These are phyloP conservation scores for Henricia sp. DNA, from an alignment of 53 echinoderm and acorn worm genomes.

Conservation along the genomic window DNA sequence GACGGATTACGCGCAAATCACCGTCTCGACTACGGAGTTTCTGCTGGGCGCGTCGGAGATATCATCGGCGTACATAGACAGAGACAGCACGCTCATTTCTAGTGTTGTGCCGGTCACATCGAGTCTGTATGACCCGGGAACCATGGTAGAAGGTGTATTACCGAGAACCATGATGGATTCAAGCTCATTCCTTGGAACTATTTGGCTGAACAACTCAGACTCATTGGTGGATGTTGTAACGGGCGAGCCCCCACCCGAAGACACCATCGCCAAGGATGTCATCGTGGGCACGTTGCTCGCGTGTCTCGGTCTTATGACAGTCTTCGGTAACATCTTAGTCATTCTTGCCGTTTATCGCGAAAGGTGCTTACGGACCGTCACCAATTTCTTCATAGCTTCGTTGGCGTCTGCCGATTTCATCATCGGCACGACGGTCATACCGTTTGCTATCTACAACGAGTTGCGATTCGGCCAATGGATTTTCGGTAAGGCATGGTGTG, in stretches of 20 bases:
- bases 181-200: conserved; percentile 6
- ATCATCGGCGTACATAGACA: neutral
- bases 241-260: conserved; percentile 5
- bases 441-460: conserved; percentile 65
- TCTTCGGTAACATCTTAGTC: conserved; percentile 69
- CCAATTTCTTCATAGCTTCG: conserved; percentile 71
- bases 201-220: conserved; percentile 32
- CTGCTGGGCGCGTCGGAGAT: conserved; percentile 9
- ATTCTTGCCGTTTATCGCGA: conserved; percentile 66
- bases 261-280: conserved; percentile 54
- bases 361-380: conserved; percentile 48
- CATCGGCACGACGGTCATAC: conserved; percentile 56
- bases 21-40: conserved; percentile 27
- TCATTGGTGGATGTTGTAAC: conserved; percentile 32
- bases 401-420: conserved; percentile 67
- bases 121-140: conserved; percentile 15
- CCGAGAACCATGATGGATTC: conserved; percentile 48
- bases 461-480: conserved; percentile 61
- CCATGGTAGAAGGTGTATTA: neutral
- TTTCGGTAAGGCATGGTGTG: conserved; percentile 67
- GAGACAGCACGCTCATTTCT: conserved; percentile 1
- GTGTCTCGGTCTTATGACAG: conserved; percentile 19
- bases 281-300: conserved; percentile 43
- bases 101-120: conserved; percentile 28
- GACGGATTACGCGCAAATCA: neutral